Percentiles rank a stretch among this genome's conserved stretches.
Conservation (phyloP, 1,140 invertebrate species). For the Chironomus tepperi region DNA sequence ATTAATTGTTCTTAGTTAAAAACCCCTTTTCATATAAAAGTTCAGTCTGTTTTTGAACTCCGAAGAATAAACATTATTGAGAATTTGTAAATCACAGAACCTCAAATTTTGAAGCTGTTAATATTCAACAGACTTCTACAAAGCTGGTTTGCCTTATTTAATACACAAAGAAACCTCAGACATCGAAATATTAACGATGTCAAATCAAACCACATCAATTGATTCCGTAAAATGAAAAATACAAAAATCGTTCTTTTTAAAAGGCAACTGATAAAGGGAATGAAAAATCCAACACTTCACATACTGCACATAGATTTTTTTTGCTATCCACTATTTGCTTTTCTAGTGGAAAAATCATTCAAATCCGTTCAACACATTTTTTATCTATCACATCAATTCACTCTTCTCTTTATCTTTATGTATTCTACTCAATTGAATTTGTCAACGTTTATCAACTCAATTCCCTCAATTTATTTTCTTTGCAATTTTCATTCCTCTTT, state of each 20-base stretch:
- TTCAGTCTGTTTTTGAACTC: too few relatives aligned
- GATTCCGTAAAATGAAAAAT: background rate
- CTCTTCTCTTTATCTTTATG: background rate
- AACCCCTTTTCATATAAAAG: too few relatives aligned
- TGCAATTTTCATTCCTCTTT: too few relatives aligned
- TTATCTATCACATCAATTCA: background rate
- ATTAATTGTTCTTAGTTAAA: too few relatives aligned
- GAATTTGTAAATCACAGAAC: too few relatives aligned
- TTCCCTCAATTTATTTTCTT: too few relatives aligned
- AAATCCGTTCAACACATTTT: background rate
- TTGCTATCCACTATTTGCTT: background rate
- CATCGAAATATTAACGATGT: too few relatives aligned
- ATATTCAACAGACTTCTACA: too few relatives aligned
- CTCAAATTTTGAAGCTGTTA: too few relatives aligned
- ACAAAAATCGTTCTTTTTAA: background rate
- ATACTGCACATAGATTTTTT: background rate
- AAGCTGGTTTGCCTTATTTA: too few relatives aligned
- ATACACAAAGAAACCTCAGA: too few relatives aligned
- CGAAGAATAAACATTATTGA: too few relatives aligned
- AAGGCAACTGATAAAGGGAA: background rate
- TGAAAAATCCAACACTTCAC: background rate
- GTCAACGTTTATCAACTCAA: background rate
- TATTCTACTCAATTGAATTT: background rate
- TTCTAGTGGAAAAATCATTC: slow-evolving; percentile 10
- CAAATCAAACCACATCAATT: slow-evolving; percentile 11